phyloP scores from a whole-genome alignment of 1,140 invertebrate genomes.

The Leptinotarsa defecta region DNA sequence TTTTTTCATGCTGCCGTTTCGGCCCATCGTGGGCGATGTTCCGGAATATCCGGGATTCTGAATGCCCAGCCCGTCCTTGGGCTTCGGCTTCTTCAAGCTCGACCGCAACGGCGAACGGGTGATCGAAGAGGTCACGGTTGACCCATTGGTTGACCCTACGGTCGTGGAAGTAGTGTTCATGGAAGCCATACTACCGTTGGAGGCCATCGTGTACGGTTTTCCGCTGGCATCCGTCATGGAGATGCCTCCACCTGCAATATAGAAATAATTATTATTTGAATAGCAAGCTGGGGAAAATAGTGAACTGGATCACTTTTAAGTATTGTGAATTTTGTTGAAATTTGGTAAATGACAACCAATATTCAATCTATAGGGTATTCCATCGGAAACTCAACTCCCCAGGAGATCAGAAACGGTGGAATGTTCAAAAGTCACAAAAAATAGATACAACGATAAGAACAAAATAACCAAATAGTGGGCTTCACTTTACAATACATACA shows the following conservation, averaged over 20 bases:
- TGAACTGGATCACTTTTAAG: too few relatives aligned
- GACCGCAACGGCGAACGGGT: slow-evolving; percentile 77
- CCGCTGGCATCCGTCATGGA: slow-evolving; percentile 83
- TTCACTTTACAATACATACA: too few relatives aligned
- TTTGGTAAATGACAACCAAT: too few relatives aligned
- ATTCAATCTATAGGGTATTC: background rate
- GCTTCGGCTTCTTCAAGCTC: slow-evolving; percentile 79
- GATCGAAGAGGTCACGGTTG: slow-evolving; percentile 62
- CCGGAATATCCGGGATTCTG: slow-evolving; percentile 83
- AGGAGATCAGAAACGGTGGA: background rate
- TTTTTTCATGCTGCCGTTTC: slow-evolving; percentile 85
- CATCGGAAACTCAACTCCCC: background rate
- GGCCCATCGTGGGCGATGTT: slow-evolving; percentile 75
- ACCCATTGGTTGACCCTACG: slow-evolving; percentile 62
- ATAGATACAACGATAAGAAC: too few relatives aligned
- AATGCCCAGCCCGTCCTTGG: slow-evolving; percentile 72
- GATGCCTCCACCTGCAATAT: slow-evolving; percentile 57
- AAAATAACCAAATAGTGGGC: too few relatives aligned
- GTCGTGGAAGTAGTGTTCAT: slow-evolving; percentile 75
- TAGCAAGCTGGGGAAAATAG: too few relatives aligned
- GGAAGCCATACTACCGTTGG: slow-evolving; percentile 77
- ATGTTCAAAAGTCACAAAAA: background rate
- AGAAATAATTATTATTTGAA: background rate
- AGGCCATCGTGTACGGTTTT: slow-evolving; percentile 70
- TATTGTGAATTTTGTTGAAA: too few relatives aligned